Base-by-base conservation (phyloP, 1,140 invertebrate species). In the Phymorhynchus buccinoides region DNA sequence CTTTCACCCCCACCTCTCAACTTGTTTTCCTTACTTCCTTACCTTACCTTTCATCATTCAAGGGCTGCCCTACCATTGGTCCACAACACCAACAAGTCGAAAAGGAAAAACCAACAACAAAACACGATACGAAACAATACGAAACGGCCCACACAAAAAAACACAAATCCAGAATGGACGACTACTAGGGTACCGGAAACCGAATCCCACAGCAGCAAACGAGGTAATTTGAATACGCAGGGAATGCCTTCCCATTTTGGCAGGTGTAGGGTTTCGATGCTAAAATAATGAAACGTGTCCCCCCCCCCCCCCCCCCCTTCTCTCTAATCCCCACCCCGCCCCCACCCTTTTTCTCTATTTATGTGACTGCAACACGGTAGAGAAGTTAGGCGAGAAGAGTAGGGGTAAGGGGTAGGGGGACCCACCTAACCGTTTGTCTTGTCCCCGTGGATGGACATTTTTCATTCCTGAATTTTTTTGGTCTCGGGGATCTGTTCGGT, bases 151-250 rank as follows among this genome's bases (percentile, higher is more conserved):
- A 52, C 12, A 52, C 12, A 2, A 52, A 52, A 52, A 52, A 52
- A 2, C 18, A 37, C 16, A 75, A 27, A 35, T 41, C 39, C 14
- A 79, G 52, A 79, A 79, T 79, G 77, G 77, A 79, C 41, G 77
- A 35, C 77, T n/a, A n/a, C n/a, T n/a, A n/a, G n/a, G n/a, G n/a
- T n/a, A n/a, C n/a, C 41, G 77, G 77, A 79, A 79, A 79, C 77
- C 77, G n/a, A 56, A 79, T 22, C 44, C 42, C 42, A 1, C 41
- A n/a, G n/a, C 77, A 52, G 77, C 42, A 79, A 79, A 79, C 77
- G 77, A 79, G 42, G 77, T 79, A 79, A 79, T 79, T 79, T 79
- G 77, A 79, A 79, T 79, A 79, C 27, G 77, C 18, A n/a, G 37
- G 77, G 14, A 79, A 79, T 41, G 77, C 32, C 77, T 79, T 52